Percentiles rank a stretch among this genome's conserved stretches.
These are phyloP conservation scores for Drosophila birchii DNA, from an alignment of 2,888 invertebrate species.

Conservation along the genomic window DNA sequence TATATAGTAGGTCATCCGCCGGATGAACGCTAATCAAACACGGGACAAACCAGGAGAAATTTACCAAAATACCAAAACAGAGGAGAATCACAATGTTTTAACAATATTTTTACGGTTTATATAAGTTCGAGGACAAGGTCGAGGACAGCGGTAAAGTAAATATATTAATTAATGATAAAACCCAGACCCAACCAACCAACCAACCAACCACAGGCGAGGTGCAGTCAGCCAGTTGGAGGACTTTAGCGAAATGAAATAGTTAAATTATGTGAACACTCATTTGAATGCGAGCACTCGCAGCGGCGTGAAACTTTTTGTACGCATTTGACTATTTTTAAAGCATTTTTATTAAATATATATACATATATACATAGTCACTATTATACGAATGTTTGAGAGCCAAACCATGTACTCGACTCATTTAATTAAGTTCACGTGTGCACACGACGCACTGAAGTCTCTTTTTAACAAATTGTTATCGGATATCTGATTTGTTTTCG, in stretches of 20 bases:
- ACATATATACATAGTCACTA: conserved; percentile 56
- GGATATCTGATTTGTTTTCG: conserved; percentile 61
- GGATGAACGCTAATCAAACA: conserved; percentile 69
- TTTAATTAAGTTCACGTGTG: conserved; percentile 61
- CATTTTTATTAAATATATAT: conserved; percentile 67
- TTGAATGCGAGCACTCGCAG: conserved; percentile 54
- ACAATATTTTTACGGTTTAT: conserved; percentile 79
- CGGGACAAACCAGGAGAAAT: conserved; percentile 51
- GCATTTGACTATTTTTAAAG: conserved; percentile 81
- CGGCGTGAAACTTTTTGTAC: conserved; percentile 75
- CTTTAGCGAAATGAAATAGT: conserved; percentile 54
- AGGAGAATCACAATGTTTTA: conserved; percentile 71
- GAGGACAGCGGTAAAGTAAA: conserved; percentile 49
- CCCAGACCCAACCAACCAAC: conserved; percentile 12
- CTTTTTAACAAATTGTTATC: conserved; percentile 73
- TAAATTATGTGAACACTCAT: conserved; percentile 48
- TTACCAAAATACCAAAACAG: conserved; percentile 12
- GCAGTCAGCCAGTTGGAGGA: conserved; percentile 41
- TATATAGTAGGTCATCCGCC: conserved; percentile 56
- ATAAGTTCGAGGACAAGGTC: conserved; percentile 63
- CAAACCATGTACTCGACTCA: conserved; percentile 61
- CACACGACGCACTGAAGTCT: conserved; percentile 44
- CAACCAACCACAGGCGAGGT: conserved; percentile 30
- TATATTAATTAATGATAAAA: conserved; percentile 49
- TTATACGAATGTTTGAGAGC: conserved; percentile 63